Conservation (phyloP, 2,797 vertebrate species). For the Urocyon cinereoargenteus region DNA sequence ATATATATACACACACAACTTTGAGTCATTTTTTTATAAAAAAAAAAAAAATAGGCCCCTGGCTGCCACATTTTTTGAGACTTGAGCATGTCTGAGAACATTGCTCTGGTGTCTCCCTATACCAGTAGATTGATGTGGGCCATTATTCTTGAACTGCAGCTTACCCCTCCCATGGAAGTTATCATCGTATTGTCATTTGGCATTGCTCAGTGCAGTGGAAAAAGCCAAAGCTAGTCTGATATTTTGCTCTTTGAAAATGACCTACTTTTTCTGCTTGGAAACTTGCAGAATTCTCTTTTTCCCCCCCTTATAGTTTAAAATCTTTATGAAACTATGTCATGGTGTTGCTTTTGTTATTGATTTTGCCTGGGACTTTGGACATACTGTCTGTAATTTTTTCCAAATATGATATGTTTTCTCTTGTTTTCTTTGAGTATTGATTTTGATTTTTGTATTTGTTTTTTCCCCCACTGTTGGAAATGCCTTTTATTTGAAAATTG, state of each 20-base stretch:
- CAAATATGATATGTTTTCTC: conserved; percentile 34
- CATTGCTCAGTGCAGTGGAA: conserved; percentile 43
- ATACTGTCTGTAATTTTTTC: not conserved
- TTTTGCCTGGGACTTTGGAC: conserved; percentile 57
- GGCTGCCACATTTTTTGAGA: conserved; percentile 35
- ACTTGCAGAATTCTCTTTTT: conserved; percentile 61
- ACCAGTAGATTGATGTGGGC: not conserved
- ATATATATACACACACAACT: not conserved
- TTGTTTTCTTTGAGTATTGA: conserved; percentile 55
- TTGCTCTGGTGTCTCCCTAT: not conserved
- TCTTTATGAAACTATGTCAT: conserved; percentile 66
- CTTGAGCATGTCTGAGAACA: not conserved
- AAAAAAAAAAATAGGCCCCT: not conserved
- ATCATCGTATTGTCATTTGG: not conserved
- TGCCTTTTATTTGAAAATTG: conserved; percentile 43
- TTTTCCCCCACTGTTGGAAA: not conserved
- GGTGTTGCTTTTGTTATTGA: conserved; percentile 64
- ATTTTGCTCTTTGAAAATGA: conserved; percentile 67
- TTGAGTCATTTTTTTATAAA: conserved; percentile 38
- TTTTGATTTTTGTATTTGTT: conserved; percentile 4
- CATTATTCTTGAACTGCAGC: conserved; percentile 29
- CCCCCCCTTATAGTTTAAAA: conserved; percentile 6
- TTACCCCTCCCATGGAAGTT: not conserved
- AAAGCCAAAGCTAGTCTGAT: conserved; percentile 59
- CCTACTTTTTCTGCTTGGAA: conserved; percentile 69